phyloP scores from a whole-genome alignment of 2,888 invertebrate species.

The Pristionchus entomophagus region DNA sequence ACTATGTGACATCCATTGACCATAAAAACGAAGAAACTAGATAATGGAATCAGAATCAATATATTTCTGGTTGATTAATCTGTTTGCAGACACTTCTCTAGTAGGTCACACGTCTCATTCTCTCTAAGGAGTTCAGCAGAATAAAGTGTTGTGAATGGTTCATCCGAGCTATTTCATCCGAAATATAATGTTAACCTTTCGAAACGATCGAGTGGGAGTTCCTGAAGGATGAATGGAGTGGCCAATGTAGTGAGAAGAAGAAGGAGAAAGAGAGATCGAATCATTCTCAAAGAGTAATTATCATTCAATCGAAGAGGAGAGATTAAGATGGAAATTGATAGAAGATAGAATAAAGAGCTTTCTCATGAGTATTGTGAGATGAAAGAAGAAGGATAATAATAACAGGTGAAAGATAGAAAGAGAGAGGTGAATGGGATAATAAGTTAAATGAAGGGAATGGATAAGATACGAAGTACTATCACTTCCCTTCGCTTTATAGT shows the following conservation, averaged over 20 bases:
- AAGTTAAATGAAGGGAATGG: neutral
- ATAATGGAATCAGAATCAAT: neutral
- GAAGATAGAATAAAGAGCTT: too few relatives aligned
- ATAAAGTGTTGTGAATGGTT: too few relatives aligned
- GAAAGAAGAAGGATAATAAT: too few relatives aligned
- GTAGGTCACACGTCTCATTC: too few relatives aligned
- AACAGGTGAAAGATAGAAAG: too few relatives aligned
- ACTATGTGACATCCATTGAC: too few relatives aligned
- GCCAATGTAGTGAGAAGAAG: neutral
- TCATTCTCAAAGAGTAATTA: neutral
- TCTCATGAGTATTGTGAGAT: too few relatives aligned
- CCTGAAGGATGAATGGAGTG: constrained; percentile 44
- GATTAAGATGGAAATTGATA: neutral
- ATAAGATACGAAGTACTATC: neutral
- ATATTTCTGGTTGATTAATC: too few relatives aligned
- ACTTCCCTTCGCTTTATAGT: neutral
- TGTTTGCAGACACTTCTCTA: too few relatives aligned
- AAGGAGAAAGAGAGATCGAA: constrained; percentile 33
- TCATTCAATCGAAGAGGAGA: neutral
- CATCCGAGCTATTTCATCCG: too few relatives aligned
- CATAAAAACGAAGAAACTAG: neutral
- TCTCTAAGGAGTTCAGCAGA: too few relatives aligned
- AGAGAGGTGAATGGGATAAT: neutral
- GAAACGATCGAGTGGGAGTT: constrained; percentile 47
- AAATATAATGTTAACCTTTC: constrained; percentile 11